These are phyloP conservation scores for Yponomeuta cagnagella DNA, from an alignment of 2,888 invertebrate genomes.

Conservation along the genomic window DNA sequence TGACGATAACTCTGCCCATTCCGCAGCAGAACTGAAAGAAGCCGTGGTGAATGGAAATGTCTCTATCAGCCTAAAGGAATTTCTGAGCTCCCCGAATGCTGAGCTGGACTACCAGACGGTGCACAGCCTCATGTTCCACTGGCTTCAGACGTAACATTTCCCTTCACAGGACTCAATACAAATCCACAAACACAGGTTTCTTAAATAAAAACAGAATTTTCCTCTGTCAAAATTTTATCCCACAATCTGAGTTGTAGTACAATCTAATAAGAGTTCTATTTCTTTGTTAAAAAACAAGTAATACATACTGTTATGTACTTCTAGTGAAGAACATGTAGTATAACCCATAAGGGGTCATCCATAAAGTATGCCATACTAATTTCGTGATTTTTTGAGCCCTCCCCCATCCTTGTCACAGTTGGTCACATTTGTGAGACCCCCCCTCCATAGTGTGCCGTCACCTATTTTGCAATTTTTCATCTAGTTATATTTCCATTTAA, in stretches of 20 bases:
- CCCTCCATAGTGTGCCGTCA: too few species aligned
- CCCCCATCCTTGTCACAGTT: too few species aligned
- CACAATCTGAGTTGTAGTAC: background rate
- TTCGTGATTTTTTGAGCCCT: too few species aligned
- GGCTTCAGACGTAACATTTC: conserved; percentile 67
- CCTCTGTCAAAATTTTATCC: background rate
- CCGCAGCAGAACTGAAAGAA: conserved; percentile 46
- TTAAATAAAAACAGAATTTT: background rate
- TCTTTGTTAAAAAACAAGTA: background rate
- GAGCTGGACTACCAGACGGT: conserved; percentile 68
- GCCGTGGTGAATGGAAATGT: conserved; percentile 34
- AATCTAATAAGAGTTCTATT: too few species aligned
- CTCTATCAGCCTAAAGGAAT: conserved; percentile 51
- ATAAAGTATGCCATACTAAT: too few species aligned
- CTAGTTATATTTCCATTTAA: too few species aligned
- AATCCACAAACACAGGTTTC: conserved; percentile 4
- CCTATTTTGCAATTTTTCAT: too few species aligned
- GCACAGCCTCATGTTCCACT: conserved; percentile 72
- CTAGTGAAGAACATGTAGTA: background rate
- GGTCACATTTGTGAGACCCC: too few species aligned
- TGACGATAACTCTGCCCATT: conserved; percentile 64
- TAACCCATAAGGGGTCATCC: background rate
- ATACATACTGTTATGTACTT: background rate
- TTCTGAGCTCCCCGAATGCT: conserved; percentile 60
- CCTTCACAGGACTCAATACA: conserved; percentile 9